Conservation (phyloP, 2,113 vertebrate genomes). For the Dunckerocampus dactyliophorus region DNA sequence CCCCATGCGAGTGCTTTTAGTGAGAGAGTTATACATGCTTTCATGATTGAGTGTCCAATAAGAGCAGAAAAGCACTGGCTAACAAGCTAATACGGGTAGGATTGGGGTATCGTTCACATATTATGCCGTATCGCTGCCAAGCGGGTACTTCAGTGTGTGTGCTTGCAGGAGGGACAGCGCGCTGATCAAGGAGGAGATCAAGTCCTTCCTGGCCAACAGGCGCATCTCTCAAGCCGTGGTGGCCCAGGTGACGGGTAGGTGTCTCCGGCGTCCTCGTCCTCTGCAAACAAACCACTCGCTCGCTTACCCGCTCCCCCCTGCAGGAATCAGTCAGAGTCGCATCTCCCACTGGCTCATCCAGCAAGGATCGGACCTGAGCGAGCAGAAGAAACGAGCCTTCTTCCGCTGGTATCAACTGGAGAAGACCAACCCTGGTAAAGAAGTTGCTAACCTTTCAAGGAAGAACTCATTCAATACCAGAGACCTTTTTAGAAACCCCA, state of each 20-base stretch:
- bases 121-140: no score
- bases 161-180: conserved; percentile 89
- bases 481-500: no score
- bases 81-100: no score
- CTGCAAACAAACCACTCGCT: neutral
- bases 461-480: no score
- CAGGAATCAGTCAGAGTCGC: conserved; percentile 98
- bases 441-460: no score
- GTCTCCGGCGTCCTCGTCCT: neutral
- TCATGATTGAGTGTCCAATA: no score
- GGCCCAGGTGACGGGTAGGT: conserved; percentile 95
- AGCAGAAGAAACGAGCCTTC: conserved; percentile 98
- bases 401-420: conserved; percentile 99
- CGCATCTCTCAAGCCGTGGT: conserved; percentile 98
- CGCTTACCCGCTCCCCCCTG: neutral
- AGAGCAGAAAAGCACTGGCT: no score
- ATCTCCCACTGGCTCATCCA: conserved; percentile 98
- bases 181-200: conserved; percentile 98
- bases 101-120: no score
- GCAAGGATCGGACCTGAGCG: conserved; percentile 95
- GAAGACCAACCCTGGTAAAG: conserved; percentile 91
- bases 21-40: no score
- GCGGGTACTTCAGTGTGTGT: no score
- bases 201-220: conserved; percentile 93
- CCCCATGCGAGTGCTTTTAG: no score